Percentiles rank a stretch among this genome's conserved stretches.
Evolutionary conservation across 2,888 invertebrate species (phyloP).

Genomic region (Tyria jacobaeae): DNA sequence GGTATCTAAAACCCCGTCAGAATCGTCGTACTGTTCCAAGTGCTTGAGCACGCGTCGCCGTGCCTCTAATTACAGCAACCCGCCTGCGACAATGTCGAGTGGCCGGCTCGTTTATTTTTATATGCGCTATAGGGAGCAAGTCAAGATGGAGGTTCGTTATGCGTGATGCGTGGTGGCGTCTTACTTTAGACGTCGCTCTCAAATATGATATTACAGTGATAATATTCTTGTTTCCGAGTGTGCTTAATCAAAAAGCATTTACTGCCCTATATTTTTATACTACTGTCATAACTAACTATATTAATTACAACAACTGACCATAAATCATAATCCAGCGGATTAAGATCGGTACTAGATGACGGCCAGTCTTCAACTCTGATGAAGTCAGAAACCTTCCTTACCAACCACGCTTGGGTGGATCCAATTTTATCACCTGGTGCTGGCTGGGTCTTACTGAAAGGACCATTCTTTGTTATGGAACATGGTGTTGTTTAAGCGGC

Average conservation of each 20-base stretch:
- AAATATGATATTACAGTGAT: constrained; percentile 1
- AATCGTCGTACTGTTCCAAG: constrained; percentile 14
- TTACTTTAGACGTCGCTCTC: constrained; percentile 7
- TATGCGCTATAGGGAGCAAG: constrained; percentile 24
- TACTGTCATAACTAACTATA: background rate
- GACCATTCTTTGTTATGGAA: too few species aligned
- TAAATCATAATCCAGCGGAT: too few species aligned
- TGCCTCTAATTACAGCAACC: constrained; percentile 65
- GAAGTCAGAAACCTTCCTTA: too few species aligned
- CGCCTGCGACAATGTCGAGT: constrained; percentile 52
- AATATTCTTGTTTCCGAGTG: background rate
- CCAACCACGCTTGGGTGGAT: too few species aligned
- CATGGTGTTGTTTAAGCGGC: too few species aligned
- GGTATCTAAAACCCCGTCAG: constrained; percentile 13
- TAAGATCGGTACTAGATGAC: too few species aligned
- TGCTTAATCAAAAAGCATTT: constrained; percentile 2
- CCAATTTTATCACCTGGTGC: too few species aligned
- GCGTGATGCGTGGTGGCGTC: constrained; percentile 37
- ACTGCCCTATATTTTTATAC: background rate
- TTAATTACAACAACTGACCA: background rate
- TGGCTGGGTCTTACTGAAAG: too few species aligned
- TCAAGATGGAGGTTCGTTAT: constrained; percentile 40
- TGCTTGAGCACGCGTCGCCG: constrained; percentile 52
- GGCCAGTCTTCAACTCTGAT: too few species aligned
- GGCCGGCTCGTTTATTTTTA: constrained; percentile 45